These are phyloP conservation scores for Bembecia ichneumoniformis DNA, from an alignment of 2,888 invertebrate species.

Conservation along the genomic window DNA sequence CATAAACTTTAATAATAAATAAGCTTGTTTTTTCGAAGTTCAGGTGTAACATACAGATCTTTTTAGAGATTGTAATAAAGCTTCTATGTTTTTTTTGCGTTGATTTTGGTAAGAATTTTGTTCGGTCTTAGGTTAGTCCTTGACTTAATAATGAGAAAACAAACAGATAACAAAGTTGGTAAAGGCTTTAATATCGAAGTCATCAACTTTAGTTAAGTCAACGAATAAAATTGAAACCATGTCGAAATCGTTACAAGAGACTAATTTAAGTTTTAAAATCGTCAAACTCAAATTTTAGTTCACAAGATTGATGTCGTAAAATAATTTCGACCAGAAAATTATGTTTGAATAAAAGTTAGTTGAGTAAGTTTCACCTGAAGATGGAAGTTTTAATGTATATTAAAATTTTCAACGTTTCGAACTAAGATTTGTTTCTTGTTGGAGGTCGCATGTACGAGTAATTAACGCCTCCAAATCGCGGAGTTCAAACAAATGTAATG, in stretches of 20 bases:
- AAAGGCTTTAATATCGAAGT: neutral
- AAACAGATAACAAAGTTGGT: neutral
- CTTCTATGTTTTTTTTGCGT: too few species aligned
- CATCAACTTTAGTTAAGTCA: neutral
- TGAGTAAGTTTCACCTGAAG: slow-evolving; percentile 4
- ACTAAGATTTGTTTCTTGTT: too few species aligned
- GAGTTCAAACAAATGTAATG: too few species aligned
- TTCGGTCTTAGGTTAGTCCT: too few species aligned
- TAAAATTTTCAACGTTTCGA: too few species aligned
- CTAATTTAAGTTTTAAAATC: slow-evolving; percentile 44
- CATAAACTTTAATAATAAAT: too few species aligned
- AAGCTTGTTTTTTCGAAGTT: too few species aligned
- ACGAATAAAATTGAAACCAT: neutral
- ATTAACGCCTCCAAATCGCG: too few species aligned
- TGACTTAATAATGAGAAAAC: neutral
- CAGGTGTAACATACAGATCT: too few species aligned
- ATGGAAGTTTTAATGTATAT: neutral
- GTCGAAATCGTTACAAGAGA: slow-evolving; percentile 29
- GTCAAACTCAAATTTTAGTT: slow-evolving; percentile 25
- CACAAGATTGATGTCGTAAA: slow-evolving; percentile 3
- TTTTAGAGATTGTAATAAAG: too few species aligned
- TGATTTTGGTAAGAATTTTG: too few species aligned
- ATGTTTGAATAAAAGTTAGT: slow-evolving; percentile 7
- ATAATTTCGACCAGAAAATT: neutral
- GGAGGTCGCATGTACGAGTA: too few species aligned